Evolutionary conservation across 2,113 vertebrate genomes (phyloP).

Genomic region (Poecilia latipinna): DNA sequence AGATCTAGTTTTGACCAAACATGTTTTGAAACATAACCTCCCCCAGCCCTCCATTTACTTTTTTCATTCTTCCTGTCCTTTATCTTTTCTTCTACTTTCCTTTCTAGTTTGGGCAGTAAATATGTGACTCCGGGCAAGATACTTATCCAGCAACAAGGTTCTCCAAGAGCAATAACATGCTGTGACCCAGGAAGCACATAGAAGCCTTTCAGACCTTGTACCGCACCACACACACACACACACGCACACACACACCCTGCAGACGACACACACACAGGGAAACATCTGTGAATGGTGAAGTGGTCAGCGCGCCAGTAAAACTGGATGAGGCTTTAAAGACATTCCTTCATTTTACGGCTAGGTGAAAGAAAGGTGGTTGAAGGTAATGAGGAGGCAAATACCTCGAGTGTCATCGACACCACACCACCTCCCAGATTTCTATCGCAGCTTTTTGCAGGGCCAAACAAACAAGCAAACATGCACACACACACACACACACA

Average conservation of each 20-base stretch:
- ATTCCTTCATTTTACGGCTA: slow-evolving; percentile 73
- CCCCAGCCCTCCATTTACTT: neutral
- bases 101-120: slow-evolving; percentile 42
- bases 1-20: neutral
- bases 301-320: slow-evolving; percentile 71
- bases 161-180: slow-evolving; percentile 57
- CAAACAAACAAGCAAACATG: slow-evolving; percentile 70
- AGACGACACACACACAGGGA: slow-evolving; percentile 16
- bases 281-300: slow-evolving; percentile 72
- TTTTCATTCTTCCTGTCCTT: slow-evolving; percentile 38
- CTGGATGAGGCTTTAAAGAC: slow-evolving; percentile 70
- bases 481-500: slow-evolving; percentile 60
- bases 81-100: slow-evolving; percentile 18
- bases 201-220: slow-evolving; percentile 5
- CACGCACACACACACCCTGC: slow-evolving; percentile 3
- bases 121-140: slow-evolving; percentile 31
- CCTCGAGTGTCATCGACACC: slow-evolving; percentile 50
- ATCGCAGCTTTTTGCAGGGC: slow-evolving; percentile 48
- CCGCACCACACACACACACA: slow-evolving; percentile 7
- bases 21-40: slow-evolving; percentile 28
- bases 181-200: slow-evolving; percentile 46
- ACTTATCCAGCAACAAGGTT: slow-evolving; percentile 41
- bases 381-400: slow-evolving; percentile 62
- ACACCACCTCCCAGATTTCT: slow-evolving; percentile 51
- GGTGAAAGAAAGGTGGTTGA: slow-evolving; percentile 45